phyloP scores from a whole-genome alignment of 2,888 invertebrate species.

The Hemicrepidius hirtus region DNA sequence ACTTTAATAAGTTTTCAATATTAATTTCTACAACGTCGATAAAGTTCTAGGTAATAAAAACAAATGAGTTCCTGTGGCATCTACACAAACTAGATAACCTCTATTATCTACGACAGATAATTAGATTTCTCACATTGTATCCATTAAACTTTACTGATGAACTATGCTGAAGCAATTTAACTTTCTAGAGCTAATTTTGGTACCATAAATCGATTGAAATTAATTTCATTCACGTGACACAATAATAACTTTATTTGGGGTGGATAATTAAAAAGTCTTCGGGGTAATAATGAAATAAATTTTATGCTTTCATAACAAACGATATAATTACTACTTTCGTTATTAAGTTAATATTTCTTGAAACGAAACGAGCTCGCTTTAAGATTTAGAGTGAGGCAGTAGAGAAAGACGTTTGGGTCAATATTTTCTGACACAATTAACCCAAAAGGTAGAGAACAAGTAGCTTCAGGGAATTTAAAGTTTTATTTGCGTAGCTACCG shows the following conservation, averaged over 20 bases:
- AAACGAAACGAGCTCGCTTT: background rate
- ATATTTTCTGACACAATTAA: constrained; percentile 3
- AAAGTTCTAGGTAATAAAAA: background rate
- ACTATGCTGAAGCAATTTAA: constrained; percentile 23
- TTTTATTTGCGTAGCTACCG: background rate
- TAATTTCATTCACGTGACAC: constrained; percentile 4
- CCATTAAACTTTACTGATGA: constrained; percentile 18
- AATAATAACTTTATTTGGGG: background rate
- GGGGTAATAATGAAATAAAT: background rate
- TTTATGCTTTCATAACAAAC: background rate
- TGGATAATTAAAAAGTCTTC: background rate
- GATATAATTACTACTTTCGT: constrained; percentile 13
- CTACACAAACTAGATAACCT: background rate
- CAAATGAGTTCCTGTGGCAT: background rate
- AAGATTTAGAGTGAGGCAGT: background rate
- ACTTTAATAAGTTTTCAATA: no score
- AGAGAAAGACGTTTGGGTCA: constrained; percentile 3
- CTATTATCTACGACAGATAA: constrained; percentile 16
- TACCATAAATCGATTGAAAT: constrained; percentile 7
- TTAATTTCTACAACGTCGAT: no score
- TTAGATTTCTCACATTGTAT: constrained; percentile 12
- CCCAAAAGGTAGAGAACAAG: constrained; percentile 1
- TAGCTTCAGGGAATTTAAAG: constrained; percentile 3
- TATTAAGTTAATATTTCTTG: constrained; percentile 24
- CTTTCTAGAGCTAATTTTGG: constrained; percentile 12